Evolutionary conservation across 1,140 invertebrate genomes (phyloP).

Genomic region (Temnothorax curvispinosus): DNA sequence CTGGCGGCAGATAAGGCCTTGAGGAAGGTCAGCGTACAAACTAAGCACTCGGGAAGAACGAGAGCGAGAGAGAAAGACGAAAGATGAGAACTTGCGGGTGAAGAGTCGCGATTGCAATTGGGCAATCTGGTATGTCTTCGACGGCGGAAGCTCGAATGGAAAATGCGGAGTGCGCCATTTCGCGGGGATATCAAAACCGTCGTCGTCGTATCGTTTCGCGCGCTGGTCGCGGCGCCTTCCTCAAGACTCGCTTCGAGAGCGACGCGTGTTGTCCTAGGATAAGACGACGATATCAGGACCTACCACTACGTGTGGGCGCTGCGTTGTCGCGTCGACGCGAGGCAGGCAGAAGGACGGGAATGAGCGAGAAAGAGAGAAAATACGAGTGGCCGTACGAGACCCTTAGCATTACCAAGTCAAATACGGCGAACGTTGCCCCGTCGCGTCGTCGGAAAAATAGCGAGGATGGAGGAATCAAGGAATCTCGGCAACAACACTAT

Average conservation of each 20-base stretch:
- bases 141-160: constrained; percentile 49
- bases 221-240: constrained; percentile 40
- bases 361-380: constrained; percentile 49
- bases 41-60: constrained; percentile 21
- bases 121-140: constrained; percentile 43
- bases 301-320: constrained; percentile 67
- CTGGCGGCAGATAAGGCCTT: constrained; percentile 72
- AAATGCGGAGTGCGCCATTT: constrained; percentile 53
- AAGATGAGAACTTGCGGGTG: not conserved
- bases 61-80: not conserved
- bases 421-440: constrained; percentile 77
- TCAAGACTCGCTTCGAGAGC: constrained; percentile 37
- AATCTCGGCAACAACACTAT: constrained; percentile 72
- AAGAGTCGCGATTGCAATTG: constrained; percentile 52
- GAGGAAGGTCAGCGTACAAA: constrained; percentile 75
- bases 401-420: constrained; percentile 85
- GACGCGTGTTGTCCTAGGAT: constrained; percentile 69
- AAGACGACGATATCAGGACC: constrained; percentile 67
- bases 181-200: constrained; percentile 62
- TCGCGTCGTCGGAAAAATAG: constrained; percentile 78
- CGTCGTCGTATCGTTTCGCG: constrained; percentile 62
- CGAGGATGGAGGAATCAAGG: constrained; percentile 78
- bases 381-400: constrained; percentile 75
- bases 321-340: constrained; percentile 50
- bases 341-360: not conserved